A percentile compares a stretch with the other conserved stretches of the same genome.
phyloP scores from a whole-genome alignment of 2,888 invertebrate genomes.

The Apoderus coryli region DNA sequence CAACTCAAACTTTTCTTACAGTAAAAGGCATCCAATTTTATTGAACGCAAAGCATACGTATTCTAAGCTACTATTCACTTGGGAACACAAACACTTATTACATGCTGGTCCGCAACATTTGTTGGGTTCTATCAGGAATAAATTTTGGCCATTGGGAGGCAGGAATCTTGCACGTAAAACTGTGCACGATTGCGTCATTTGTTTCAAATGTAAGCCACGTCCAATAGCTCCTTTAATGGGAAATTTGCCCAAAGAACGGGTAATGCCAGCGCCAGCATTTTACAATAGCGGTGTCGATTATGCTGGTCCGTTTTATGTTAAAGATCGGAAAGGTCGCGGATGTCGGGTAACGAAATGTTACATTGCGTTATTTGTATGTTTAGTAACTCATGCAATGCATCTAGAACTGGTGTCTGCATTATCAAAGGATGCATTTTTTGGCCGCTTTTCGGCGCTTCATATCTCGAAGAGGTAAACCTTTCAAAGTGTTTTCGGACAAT shows the following conservation, averaged over 20 bases:
- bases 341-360: constrained; percentile 12
- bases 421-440: constrained; percentile 17
- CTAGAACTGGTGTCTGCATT: constrained; percentile 18
- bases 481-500: constrained; percentile 17
- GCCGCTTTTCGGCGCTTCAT: constrained; percentile 17
- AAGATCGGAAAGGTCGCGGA: constrained; percentile 9
- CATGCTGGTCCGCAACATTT: constrained; percentile 13
- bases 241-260: no score
- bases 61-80: constrained; percentile 7
- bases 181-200: no score
- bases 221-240: no score
- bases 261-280: no score
- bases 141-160: constrained; percentile 15
- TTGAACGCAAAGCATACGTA: constrained; percentile 10
- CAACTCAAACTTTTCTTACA: constrained; percentile 7
- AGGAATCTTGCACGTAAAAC: no score
- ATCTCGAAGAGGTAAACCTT: constrained; percentile 16
- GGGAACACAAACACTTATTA: constrained; percentile 10
- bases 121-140: constrained; percentile 9
- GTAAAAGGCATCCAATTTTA: constrained; percentile 12
- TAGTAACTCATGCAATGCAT: constrained; percentile 18
- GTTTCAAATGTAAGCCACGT: no score
- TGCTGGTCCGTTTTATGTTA: constrained; percentile 12
- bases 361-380: constrained; percentile 13
- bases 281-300: constrained; percentile 16